Evolutionary conservation across 2,888 invertebrate species (phyloP).

Genomic region (Trichopria drosophilae): DNA sequence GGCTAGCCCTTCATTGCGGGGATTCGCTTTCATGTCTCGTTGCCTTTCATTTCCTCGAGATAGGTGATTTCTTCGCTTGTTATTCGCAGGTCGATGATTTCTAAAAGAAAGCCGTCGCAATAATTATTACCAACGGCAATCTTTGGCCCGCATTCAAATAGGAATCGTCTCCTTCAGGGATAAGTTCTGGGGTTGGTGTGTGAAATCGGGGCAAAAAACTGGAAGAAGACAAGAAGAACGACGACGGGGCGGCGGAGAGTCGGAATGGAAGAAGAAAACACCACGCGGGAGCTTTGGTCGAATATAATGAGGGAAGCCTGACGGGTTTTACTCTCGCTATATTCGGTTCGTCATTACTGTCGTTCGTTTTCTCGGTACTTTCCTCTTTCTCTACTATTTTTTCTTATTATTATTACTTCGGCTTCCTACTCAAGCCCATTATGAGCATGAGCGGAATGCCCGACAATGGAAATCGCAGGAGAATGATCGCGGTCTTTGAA

Average conservation of each 20-base stretch:
- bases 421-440: constrained; percentile 36
- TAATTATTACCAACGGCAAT: constrained; percentile 50
- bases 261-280: too few species aligned
- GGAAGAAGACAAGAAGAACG: constrained; percentile 23
- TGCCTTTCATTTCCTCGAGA: neutral
- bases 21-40: too few species aligned
- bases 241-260: too few species aligned
- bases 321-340: constrained; percentile 36
- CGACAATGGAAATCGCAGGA: constrained; percentile 30
- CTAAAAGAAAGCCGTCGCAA: constrained; percentile 42
- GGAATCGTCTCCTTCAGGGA: too few species aligned
- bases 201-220: constrained; percentile 26
- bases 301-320: constrained; percentile 46
- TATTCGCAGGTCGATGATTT: constrained; percentile 45
- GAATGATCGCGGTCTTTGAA: constrained; percentile 28
- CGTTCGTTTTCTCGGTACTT: too few species aligned
- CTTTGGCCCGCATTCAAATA: too few species aligned
- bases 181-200: too few species aligned
- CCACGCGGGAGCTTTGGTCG: too few species aligned
- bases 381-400: constrained; percentile 17
- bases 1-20: too few species aligned
- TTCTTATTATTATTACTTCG: constrained; percentile 27
- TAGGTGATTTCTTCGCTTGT: constrained; percentile 46
- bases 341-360: constrained; percentile 43
- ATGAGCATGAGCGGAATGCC: constrained; percentile 36